These are phyloP conservation scores for Therioaphis trifolii DNA, from an alignment of 2,888 invertebrate species.

Conservation along the genomic window DNA sequence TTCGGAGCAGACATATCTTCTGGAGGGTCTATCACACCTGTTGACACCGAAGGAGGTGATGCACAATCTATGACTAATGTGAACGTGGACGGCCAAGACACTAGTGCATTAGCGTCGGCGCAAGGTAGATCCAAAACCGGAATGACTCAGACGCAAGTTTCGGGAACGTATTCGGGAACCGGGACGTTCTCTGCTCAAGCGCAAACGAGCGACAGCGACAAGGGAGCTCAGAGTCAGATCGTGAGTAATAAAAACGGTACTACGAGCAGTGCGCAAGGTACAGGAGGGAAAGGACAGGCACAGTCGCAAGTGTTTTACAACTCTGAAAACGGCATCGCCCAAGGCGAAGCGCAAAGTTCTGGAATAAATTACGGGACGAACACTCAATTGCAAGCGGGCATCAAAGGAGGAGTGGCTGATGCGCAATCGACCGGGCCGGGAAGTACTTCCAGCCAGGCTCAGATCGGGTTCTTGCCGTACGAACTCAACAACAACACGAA, in stretches of 20 bases:
- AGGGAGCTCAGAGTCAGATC: conserved; percentile 66
- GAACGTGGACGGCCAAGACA: conserved; percentile 68
- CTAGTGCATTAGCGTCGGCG: conserved; percentile 81
- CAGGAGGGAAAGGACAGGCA: conserved; percentile 79
- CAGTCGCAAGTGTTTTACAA: conserved; percentile 85
- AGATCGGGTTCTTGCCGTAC: conserved; percentile 85
- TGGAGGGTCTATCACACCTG: conserved; percentile 62
- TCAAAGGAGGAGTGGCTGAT: conserved; percentile 86
- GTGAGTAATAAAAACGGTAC: conserved; percentile 73
- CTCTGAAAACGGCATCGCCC: conserved; percentile 80
- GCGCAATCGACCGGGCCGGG: conserved; percentile 87
- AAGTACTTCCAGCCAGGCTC: conserved; percentile 87
- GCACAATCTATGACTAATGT: conserved; percentile 67
- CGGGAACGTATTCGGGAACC: conserved; percentile 79
- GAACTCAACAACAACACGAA: conserved; percentile 74
- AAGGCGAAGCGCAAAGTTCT: conserved; percentile 79
- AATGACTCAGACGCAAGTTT: conserved; percentile 83
- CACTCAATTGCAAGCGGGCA: conserved; percentile 83
- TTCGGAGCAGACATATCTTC: conserved; percentile 63
- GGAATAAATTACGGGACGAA: conserved; percentile 82
- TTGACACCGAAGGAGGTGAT: conserved; percentile 65
- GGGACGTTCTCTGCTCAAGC: conserved; percentile 80
- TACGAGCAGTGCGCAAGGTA: conserved; percentile 81
- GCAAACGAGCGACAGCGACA: conserved; percentile 66
- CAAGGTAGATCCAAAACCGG: conserved; percentile 82